phyloP scores from a whole-genome alignment of 1,140 invertebrate genomes.

The Bombyx mandarina region DNA sequence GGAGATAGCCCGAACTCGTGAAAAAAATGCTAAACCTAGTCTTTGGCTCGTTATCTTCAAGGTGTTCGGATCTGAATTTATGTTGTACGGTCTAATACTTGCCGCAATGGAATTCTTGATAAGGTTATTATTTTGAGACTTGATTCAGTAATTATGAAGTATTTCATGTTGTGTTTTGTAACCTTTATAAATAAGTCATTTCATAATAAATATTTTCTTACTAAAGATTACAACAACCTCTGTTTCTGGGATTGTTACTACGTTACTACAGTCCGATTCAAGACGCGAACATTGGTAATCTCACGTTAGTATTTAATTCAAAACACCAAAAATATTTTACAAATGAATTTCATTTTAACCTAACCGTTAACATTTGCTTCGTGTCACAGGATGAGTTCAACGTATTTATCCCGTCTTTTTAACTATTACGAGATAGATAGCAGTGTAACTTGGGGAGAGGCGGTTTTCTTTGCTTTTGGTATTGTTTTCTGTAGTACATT shows the following conservation, averaged over 20 bases:
- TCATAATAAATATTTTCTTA: not conserved
- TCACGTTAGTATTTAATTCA: slow-evolving; percentile 29
- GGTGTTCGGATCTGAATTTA: slow-evolving; percentile 61
- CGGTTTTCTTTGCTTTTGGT: slow-evolving; percentile 73
- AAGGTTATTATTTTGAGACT: slow-evolving; percentile 39
- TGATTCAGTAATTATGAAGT: not conserved
- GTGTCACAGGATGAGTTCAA: slow-evolving; percentile 27
- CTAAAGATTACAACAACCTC: slow-evolving; percentile 52
- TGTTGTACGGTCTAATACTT: slow-evolving; percentile 63
- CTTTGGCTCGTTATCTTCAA: slow-evolving; percentile 57
- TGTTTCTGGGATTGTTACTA: slow-evolving; percentile 51
- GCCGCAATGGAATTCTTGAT: slow-evolving; percentile 70
- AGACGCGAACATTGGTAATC: slow-evolving; percentile 23
- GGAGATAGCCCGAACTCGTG: slow-evolving; percentile 11
- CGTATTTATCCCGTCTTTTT: slow-evolving; percentile 63
- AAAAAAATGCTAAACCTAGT: slow-evolving; percentile 38
- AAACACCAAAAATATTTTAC: too few relatives aligned
- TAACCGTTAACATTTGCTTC: not conserved
- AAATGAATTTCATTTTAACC: too few relatives aligned
- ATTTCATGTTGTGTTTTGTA: not conserved
- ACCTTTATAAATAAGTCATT: not conserved
- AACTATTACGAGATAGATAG: slow-evolving; percentile 67
- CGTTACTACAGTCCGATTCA: slow-evolving; percentile 50
- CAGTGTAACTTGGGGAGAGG: slow-evolving; percentile 64
- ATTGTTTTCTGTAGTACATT: slow-evolving; percentile 76